phyloP scores from a whole-genome alignment of 2,113 vertebrate genomes.

The Proteles cristata region DNA sequence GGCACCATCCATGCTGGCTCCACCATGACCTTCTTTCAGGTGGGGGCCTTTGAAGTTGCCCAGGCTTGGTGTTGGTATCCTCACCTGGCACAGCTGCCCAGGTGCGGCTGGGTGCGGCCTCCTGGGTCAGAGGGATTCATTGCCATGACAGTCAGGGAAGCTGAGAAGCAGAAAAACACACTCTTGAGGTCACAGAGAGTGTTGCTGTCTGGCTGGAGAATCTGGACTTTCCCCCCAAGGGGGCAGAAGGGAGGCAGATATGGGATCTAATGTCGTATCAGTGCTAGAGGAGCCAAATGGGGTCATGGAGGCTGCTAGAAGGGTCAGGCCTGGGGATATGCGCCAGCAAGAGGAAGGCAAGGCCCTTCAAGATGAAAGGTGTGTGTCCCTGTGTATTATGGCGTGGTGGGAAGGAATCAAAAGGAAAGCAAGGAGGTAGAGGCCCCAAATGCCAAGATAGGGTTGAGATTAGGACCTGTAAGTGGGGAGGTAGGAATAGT shows the following conservation, averaged over 20 bases:
- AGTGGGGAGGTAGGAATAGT: neutral
- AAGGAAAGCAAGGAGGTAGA: neutral
- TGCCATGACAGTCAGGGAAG: neutral
- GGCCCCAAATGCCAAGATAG: neutral
- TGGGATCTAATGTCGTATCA: neutral
- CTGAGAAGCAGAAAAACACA: neutral
- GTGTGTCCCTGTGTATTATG: neutral
- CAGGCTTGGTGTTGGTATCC: neutral
- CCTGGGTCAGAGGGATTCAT: neutral
- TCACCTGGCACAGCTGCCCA: accelerated
- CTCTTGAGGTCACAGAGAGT: neutral
- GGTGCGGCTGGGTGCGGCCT: neutral
- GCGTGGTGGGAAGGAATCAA: neutral
- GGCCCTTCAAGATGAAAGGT: neutral
- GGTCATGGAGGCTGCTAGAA: neutral
- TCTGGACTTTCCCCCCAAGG: neutral
- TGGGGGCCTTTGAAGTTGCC: slow-evolving; percentile 49
- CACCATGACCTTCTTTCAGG: slow-evolving; percentile 99
- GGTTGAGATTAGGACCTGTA: neutral
- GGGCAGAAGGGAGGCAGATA: neutral
- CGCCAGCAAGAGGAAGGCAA: neutral
- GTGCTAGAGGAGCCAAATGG: neutral
- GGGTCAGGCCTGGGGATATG: neutral
- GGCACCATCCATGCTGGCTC: slow-evolving; percentile 96
- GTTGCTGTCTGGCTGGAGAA: neutral